Evolutionary conservation across 1,140 invertebrate species (phyloP).

Genomic region (Drosophila punjabiensis): DNA sequence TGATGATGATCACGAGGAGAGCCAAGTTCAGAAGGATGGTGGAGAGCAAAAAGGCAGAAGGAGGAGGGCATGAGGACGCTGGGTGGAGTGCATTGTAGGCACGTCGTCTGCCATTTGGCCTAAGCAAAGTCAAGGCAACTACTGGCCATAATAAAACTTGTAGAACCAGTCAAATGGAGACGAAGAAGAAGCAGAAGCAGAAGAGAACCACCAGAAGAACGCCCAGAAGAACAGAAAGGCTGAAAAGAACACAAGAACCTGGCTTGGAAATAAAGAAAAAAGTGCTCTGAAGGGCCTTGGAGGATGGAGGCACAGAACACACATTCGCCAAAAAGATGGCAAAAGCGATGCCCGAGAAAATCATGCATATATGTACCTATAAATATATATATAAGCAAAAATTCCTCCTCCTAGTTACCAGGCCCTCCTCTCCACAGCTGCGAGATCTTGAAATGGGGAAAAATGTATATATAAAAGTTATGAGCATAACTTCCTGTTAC

Average conservation of each 20-base stretch:
- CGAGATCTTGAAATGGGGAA: neutral
- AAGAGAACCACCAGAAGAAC: constrained; percentile 38
- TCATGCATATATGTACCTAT: constrained; percentile 3
- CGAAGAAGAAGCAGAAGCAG: neutral
- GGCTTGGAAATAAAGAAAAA: constrained; percentile 2
- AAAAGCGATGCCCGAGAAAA: constrained; percentile 21
- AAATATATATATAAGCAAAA: neutral
- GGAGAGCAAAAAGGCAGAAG: neutral
- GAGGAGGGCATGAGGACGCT: constrained; percentile 53
- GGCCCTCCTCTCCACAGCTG: constrained; percentile 9
- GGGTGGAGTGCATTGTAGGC: constrained; percentile 62
- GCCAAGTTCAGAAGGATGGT: constrained; percentile 31
- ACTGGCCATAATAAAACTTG: constrained; percentile 75
- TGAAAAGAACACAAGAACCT: constrained; percentile 41
- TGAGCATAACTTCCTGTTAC: constrained; percentile 62
- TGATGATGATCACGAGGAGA: constrained; percentile 25
- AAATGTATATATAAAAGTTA: constrained; percentile 12
- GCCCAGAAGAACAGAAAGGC: constrained; percentile 47
- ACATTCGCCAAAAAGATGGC: constrained; percentile 24
- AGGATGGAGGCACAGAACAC: constrained; percentile 30
- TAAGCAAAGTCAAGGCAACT: constrained; percentile 80
- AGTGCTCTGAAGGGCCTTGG: constrained; percentile 43
- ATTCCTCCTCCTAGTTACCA: constrained; percentile 21
- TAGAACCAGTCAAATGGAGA: constrained; percentile 72
- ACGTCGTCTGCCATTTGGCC: constrained; percentile 70